Conservation (phyloP, 1,140 invertebrate species). For the Pseudomyrmex gracilis region DNA sequence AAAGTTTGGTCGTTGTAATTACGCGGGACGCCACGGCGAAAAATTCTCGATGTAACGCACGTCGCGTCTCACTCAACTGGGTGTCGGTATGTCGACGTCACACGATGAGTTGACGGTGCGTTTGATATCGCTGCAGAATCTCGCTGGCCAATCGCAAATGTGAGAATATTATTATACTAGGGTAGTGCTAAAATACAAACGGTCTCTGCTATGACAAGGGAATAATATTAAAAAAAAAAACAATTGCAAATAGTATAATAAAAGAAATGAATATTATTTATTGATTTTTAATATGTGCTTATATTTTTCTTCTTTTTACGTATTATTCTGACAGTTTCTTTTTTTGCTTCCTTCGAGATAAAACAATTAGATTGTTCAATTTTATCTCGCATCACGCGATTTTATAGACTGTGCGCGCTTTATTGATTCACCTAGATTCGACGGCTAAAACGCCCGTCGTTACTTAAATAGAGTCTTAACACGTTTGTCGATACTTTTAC, state of each 20-base stretch:
- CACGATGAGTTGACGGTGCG: background rate
- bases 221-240: too few relatives aligned
- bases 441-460: background rate
- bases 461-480: constrained; percentile 50
- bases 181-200: too few relatives aligned
- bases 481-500: constrained; percentile 33
- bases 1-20: constrained; percentile 52
- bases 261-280: too few relatives aligned
- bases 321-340: background rate
- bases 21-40: constrained; percentile 33
- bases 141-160: background rate
- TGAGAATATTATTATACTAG: too few relatives aligned
- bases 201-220: too few relatives aligned
- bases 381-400: background rate
- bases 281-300: background rate
- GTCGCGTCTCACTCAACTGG: constrained; percentile 20
- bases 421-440: constrained; percentile 43
- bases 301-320: background rate
- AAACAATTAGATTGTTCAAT: background rate
- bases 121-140: constrained; percentile 9
- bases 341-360: background rate
- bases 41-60: constrained; percentile 34
- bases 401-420: constrained; percentile 1
- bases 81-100: background rate
- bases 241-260: too few relatives aligned